Evolutionary conservation across 2,113 vertebrate species (phyloP), one percentile per base, ranked within the genome.

Genomic region (Microcebus lehilahytsara): DNA sequence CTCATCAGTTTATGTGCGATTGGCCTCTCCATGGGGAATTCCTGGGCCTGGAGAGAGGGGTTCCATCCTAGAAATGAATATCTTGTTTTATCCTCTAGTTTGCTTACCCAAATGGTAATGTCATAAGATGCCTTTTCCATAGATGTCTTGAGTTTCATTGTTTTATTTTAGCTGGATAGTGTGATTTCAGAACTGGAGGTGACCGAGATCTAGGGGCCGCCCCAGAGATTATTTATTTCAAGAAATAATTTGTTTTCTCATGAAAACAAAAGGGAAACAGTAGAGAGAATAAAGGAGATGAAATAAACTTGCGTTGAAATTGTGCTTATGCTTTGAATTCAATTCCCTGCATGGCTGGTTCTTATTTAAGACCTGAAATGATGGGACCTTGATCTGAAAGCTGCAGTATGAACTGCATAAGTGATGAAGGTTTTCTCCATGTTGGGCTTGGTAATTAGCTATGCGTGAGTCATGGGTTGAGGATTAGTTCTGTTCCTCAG

Each of bases 401-500:
- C 75, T 46, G 4, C 30, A 49, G 23, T 51, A 12, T 42, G 64
- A 49, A 74, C 19, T 42, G 42, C 93, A 7, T 62, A 84, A 89
- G 25, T 3, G 0, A 19, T n/a, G 46, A 49, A 46, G 40, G 17
- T 71, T 95, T 92, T 46, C 67, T 83, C 89, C 51, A 0, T 51
- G 3, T 79, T 58, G 80, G 71, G 64, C 16, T 12, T 78, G 46
- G 25, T 96, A 91, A 97, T 98, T 95, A 97, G 95, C 37, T 85
- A 25, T 72, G 85, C 13, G 0, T 81, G 74, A 91, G 93, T 97
- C 96, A 62, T 66, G 84, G 85, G 89, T 46, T 74, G 69, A 40
- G 20, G 60, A 96, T 97, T 96, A 96, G 90, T 93, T 98, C 96
- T 95, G 85, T 97, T 97, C 79, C 83, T 94, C 87, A 94, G 95